Evolutionary conservation across 2,888 invertebrate genomes (phyloP).

Genomic region (Drosophila dives): DNA sequence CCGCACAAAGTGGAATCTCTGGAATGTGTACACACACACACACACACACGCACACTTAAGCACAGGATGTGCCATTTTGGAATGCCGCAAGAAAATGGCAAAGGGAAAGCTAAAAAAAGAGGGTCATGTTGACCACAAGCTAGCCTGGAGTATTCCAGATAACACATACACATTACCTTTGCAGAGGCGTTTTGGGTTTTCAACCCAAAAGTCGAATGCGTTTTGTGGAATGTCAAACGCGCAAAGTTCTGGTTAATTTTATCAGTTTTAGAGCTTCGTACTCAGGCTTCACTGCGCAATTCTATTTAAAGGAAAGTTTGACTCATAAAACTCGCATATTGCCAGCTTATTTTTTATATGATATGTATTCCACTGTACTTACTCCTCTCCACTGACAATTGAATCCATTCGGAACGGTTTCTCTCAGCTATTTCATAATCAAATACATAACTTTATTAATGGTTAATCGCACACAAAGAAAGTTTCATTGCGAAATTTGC

Average conservation of each 20-base stretch:
- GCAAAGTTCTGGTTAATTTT: slow-evolving; percentile 43
- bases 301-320: slow-evolving; percentile 63
- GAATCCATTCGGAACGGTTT: slow-evolving; percentile 62
- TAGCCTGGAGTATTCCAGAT: slow-evolving; percentile 1
- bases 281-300: slow-evolving; percentile 53
- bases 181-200: background rate
- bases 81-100: slow-evolving; percentile 54
- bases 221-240: slow-evolving; percentile 4
- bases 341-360: slow-evolving; percentile 60
- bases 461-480: slow-evolving; percentile 36
- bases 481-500: slow-evolving; percentile 69
- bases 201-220: background rate
- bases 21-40: slow-evolving; percentile 36
- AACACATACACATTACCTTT: background rate
- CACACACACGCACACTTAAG: slow-evolving; percentile 36
- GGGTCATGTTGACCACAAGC: slow-evolving; percentile 42
- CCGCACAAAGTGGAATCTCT: slow-evolving; percentile 35
- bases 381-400: slow-evolving; percentile 31
- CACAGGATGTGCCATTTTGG: slow-evolving; percentile 61
- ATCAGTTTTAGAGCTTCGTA: slow-evolving; percentile 46
- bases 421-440: slow-evolving; percentile 63
- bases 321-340: slow-evolving; percentile 62
- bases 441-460: slow-evolving; percentile 78
- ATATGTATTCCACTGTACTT: slow-evolving; percentile 11
- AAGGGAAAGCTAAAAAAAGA: slow-evolving; percentile 21